Percentiles rank a stretch among this genome's conserved stretches.
Conservation (phyloP, 2,113 vertebrate genomes). For the Grammomys dolichurus region DNA sequence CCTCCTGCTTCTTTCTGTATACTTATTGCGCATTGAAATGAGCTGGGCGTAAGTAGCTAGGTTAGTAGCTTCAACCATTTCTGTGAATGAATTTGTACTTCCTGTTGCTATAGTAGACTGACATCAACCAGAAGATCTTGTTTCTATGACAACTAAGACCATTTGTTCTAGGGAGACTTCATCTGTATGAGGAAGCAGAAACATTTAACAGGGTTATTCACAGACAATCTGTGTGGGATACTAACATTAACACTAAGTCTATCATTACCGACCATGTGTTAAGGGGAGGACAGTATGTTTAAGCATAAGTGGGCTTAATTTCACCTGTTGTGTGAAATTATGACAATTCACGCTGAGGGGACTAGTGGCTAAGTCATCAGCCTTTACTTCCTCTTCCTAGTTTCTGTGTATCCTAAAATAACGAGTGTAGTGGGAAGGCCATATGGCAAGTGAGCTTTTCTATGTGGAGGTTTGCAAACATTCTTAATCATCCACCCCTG, state of each 20-base stretch:
- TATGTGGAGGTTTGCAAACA: constrained; percentile 52
- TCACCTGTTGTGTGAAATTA: constrained; percentile 23
- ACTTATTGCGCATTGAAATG: neutral
- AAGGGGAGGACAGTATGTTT: neutral
- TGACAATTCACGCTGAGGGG: neutral
- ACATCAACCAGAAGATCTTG: neutral
- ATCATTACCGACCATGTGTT: constrained; percentile 23
- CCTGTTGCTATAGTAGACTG: constrained; percentile 8
- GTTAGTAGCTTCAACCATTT: neutral
- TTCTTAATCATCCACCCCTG: constrained; percentile 22
- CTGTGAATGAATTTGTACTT: constrained; percentile 59
- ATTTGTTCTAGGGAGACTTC: constrained; percentile 10
- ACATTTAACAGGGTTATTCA: constrained; percentile 35
- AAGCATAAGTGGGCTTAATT: constrained; percentile 43
- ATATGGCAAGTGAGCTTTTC: constrained; percentile 23
- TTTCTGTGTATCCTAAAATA: constrained; percentile 50
- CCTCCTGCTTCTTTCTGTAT: neutral
- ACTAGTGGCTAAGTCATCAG: constrained; percentile 38
- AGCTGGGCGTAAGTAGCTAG: neutral
- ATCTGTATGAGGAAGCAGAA: constrained; percentile 19
- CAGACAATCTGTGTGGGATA: constrained; percentile 10
- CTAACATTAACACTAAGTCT: constrained; percentile 16
- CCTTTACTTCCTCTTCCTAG: constrained; percentile 23
- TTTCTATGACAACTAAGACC: constrained; percentile 49
- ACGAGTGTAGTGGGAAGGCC: neutral